A percentile compares a stretch with the other conserved stretches of the same genome.
These are phyloP conservation scores for Phoenicopterus ruber DNA, from an alignment of 2,113 vertebrate genomes.

Conservation along the genomic window DNA sequence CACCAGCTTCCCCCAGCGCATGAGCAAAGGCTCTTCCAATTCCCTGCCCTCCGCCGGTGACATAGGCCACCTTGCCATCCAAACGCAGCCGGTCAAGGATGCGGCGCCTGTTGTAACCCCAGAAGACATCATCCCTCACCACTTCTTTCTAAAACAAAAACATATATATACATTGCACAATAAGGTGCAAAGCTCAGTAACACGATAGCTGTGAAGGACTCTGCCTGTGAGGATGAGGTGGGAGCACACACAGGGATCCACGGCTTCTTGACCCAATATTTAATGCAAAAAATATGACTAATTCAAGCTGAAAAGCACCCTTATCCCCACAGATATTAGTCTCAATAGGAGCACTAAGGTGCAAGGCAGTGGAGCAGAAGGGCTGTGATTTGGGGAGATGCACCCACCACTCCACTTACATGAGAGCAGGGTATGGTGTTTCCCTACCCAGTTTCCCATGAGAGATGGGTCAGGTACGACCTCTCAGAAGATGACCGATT, in stretches of 20 bases:
- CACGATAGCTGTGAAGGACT: neutral
- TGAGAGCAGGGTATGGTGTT: neutral
- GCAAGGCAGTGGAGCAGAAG: neutral
- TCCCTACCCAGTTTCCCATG: neutral
- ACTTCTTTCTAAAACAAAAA: slow-evolving; percentile 8
- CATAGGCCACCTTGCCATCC: slow-evolving; percentile 75
- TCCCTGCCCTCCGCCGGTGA: slow-evolving; percentile 79
- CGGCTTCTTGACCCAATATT: neutral
- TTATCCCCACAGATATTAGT: neutral
- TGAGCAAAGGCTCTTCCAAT: slow-evolving; percentile 82
- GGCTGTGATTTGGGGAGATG: neutral
- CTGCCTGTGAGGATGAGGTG: neutral
- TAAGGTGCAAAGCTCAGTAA: neutral
- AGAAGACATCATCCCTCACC: slow-evolving; percentile 73
- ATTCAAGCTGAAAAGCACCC: neutral
- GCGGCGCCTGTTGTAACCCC: slow-evolving; percentile 42
- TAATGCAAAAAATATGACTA: neutral
- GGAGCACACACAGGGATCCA: neutral
- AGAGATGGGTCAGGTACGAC: neutral
- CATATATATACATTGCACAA: rapidly evolving
- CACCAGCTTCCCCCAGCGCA: slow-evolving; percentile 76
- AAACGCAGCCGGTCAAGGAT: slow-evolving; percentile 77
- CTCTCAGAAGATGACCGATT: neutral
- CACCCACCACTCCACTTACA: neutral
- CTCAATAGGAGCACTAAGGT: neutral